phyloP scores from a whole-genome alignment of 2,797 vertebrate species.

The Pristis pectinata region DNA sequence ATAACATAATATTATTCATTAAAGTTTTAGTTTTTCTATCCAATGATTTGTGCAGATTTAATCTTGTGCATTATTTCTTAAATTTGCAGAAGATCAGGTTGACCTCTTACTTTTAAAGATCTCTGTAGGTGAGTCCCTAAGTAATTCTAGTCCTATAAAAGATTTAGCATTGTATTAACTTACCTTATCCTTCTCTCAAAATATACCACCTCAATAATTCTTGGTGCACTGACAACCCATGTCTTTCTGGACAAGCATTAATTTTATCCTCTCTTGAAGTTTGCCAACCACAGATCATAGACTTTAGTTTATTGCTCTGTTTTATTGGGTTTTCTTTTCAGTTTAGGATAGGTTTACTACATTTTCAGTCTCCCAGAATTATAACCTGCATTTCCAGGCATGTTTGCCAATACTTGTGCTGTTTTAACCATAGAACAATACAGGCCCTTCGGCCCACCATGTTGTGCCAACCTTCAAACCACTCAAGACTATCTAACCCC shows the following conservation, averaged over 20 bases:
- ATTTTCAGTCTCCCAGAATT: background rate
- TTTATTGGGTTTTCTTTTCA: background rate
- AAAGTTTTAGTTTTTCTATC: background rate
- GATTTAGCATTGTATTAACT: background rate
- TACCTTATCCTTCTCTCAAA: background rate
- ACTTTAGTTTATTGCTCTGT: background rate
- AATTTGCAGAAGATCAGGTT: background rate
- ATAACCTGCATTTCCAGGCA: background rate
- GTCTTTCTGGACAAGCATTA: background rate
- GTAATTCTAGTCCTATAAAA: background rate
- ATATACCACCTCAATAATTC: background rate
- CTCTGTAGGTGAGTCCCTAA: background rate
- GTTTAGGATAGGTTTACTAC: background rate
- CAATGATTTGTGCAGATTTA: background rate
- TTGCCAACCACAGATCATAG: background rate
- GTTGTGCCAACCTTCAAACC: too few species aligned
- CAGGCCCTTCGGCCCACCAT: too few species aligned
- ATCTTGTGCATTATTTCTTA: background rate
- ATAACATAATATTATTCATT: background rate
- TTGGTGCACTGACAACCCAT: background rate
- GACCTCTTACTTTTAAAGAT: background rate
- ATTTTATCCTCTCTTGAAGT: background rate
- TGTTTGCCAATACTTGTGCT: background rate
- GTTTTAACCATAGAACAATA: too few species aligned
- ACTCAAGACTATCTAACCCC: too few species aligned